These are phyloP conservation scores for Semaprochilodus insignis DNA, from an alignment of 2,797 vertebrate species.

Conservation along the genomic window DNA sequence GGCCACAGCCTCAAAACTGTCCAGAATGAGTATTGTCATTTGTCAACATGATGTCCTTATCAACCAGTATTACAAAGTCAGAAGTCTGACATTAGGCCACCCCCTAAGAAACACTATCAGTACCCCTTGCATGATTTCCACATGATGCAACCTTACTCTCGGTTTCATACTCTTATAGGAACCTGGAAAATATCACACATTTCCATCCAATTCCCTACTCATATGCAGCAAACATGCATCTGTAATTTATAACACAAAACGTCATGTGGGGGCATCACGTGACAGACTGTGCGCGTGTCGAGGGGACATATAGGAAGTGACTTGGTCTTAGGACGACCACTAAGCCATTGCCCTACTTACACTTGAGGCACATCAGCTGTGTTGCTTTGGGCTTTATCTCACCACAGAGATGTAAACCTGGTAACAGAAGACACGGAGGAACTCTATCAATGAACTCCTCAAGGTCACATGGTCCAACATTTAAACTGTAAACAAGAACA, in stretches of 20 bases:
- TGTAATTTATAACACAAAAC: not conserved
- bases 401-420: not conserved
- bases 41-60: too few species aligned
- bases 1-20: too few species aligned
- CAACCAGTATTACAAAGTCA: not conserved
- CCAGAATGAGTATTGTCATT: too few species aligned
- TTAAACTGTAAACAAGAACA: conserved; percentile 3
- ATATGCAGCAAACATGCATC: not conserved
- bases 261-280: not conserved
- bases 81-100: not conserved
- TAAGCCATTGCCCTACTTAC: not conserved
- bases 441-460: not conserved
- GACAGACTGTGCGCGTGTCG: not conserved
- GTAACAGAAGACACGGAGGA: not conserved
- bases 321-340: not conserved
- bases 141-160: not conserved
- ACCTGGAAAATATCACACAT: not conserved
- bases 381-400: not conserved
- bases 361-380: not conserved
- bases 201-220: not conserved
- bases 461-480: not conserved
- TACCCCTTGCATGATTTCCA: not conserved
- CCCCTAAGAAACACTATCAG: not conserved
- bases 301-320: not conserved
- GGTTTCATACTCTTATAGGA: not conserved